Base-by-base conservation (phyloP, 37 sponge, comb jelly and placozoan species). In the Eunapius fragilis region DNA sequence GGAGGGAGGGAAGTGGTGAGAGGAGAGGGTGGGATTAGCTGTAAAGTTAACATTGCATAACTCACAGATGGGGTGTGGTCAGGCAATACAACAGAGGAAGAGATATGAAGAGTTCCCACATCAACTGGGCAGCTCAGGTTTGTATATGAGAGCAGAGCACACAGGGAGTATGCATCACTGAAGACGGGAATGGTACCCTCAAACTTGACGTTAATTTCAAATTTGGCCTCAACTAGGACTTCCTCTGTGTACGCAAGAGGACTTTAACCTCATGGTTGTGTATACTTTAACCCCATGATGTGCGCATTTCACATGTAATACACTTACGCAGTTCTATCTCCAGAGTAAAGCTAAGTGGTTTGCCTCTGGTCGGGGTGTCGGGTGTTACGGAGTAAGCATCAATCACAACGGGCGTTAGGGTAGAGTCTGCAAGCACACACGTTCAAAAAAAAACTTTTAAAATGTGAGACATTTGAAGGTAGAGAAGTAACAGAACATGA, bases 161-260 rank as follows among this genome's bases (percentile, higher is more conserved):
- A 91, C 26, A 91, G 87, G 19, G 78, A 84, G 24, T 77, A 47
- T n/a, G 80, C 80, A 13, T 78, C 33, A 48, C n/a, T 67, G 30
- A 30, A 14, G 23, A 86, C 32, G 17, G 84, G 28, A 2, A 83
- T 38, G 25, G 75, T 50, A 0, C 77, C 86, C 12, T 32, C 69
- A 49, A 35, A 77, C 47, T 78, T 87, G 1, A 83, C 35, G 6
- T 71, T 35, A 32, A 83, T 76, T 22, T 70, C 72, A 2, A 83
- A 45, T 7, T 58, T 58, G 58, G 58, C 58, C 14, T 58, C 58
- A 12, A 38, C 72, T 25, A 72, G 32, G 0, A 82, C 82, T 24
- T 72, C 27, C 72, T 82, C 82, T 72, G 35, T 72, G n/a, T n/a
- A n/a, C n/a, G n/a, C n/a, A n/a, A n/a, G n/a, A n/a, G n/a, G n/a